A percentile compares a stretch with the other conserved stretches of the same genome.
phyloP scores from a whole-genome alignment of 2,888 invertebrate genomes.

The Himalopsyche anomala region DNA sequence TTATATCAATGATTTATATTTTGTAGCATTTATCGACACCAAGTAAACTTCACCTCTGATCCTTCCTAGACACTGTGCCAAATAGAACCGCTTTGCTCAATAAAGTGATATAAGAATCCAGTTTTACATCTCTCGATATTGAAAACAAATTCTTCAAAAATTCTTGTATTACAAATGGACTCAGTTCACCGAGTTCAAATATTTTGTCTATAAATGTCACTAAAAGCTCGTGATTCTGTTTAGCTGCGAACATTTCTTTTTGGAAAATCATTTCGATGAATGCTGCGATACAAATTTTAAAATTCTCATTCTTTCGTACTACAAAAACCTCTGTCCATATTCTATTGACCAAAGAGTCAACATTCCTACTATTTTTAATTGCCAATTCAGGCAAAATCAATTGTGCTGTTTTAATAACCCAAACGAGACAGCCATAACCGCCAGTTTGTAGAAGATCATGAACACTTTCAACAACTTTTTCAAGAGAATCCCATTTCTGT shows the following conservation, averaged over 20 bases:
- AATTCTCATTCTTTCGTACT: conserved; percentile 73
- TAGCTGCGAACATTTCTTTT: conserved; percentile 45
- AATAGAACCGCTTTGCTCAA: conserved; percentile 74
- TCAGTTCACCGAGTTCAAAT: conserved; percentile 71
- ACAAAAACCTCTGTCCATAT: conserved; percentile 74
- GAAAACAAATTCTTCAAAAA: conserved; percentile 69
- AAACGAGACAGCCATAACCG: conserved; percentile 73
- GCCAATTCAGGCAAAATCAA: conserved; percentile 68
- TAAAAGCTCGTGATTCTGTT: conserved; percentile 45
- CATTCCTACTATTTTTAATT: conserved; percentile 12
- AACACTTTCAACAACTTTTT: conserved; percentile 69
- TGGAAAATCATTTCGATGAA: conserved; percentile 70
- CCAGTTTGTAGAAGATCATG: conserved; percentile 73
- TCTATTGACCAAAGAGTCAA: conserved; percentile 70
- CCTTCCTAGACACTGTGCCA: conserved; percentile 75
- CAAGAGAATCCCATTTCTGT: conserved; percentile 57
- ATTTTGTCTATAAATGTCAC: conserved; percentile 68
- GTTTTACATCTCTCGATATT: conserved; percentile 50
- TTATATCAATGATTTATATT: not conserved
- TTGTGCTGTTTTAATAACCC: conserved; percentile 72
- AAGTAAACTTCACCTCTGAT: conserved; percentile 73
- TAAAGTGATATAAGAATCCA: conserved; percentile 71
- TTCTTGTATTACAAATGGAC: conserved; percentile 70
- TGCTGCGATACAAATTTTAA: conserved; percentile 72
- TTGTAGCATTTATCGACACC: too few species aligned